These are phyloP conservation scores for Sebastes diaconus DNA, from an alignment of 2,797 vertebrate species.

Conservation along the genomic window DNA sequence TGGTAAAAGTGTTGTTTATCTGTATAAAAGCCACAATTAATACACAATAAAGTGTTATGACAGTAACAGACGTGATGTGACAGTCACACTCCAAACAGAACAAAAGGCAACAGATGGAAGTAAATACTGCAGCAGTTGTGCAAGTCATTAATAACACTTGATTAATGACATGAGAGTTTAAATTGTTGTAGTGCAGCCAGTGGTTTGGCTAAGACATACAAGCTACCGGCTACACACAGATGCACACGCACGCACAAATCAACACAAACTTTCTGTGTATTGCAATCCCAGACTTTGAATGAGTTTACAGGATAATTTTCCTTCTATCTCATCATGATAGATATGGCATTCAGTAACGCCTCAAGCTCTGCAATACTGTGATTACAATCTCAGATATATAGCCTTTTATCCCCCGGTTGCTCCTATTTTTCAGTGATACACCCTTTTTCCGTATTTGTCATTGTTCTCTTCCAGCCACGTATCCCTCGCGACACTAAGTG, in stretches of 20 bases:
- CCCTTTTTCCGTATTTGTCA: slow-evolving; percentile 50
- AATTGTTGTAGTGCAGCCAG: slow-evolving; percentile 34
- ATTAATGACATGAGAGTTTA: slow-evolving; percentile 50
- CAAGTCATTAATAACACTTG: slow-evolving; percentile 45
- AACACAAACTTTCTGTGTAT: neutral
- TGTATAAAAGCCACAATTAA: neutral
- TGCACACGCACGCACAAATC: neutral
- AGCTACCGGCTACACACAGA: slow-evolving; percentile 1
- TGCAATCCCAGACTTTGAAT: slow-evolving; percentile 31
- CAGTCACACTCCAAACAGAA: slow-evolving; percentile 7
- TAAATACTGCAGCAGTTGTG: neutral
- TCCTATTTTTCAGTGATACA: slow-evolving; percentile 25
- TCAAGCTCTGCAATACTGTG: slow-evolving; percentile 41
- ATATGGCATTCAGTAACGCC: slow-evolving; percentile 47
- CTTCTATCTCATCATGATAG: slow-evolving; percentile 49
- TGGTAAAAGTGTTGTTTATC: neutral
- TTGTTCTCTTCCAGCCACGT: slow-evolving; percentile 37
- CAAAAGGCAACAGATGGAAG: slow-evolving; percentile 40
- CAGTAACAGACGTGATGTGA: slow-evolving; percentile 1
- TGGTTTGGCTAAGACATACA: slow-evolving; percentile 19
- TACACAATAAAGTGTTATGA: slow-evolving; percentile 12
- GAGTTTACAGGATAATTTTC: slow-evolving; percentile 46
- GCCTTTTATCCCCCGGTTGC: slow-evolving; percentile 37
- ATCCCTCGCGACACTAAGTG: slow-evolving; percentile 39
- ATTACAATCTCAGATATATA: slow-evolving; percentile 54